phyloP scores from a whole-genome alignment of 2,113 vertebrate genomes.

The Platichthys stellatus region DNA sequence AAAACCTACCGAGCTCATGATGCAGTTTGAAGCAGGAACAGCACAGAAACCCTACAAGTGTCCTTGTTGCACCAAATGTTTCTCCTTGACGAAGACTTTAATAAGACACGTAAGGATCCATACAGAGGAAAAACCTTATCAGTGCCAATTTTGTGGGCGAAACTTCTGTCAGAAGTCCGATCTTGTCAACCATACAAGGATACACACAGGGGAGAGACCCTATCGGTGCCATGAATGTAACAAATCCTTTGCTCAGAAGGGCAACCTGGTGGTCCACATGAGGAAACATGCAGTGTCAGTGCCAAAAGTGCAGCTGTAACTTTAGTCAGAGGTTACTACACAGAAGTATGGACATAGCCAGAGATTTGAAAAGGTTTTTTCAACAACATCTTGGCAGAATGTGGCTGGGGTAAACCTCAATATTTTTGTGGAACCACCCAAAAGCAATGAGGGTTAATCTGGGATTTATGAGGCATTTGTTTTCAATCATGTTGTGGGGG shows the following conservation, averaged over 20 bases:
- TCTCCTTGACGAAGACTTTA: constrained; percentile 51
- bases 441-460: not conserved
- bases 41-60: constrained; percentile 49
- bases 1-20: not conserved
- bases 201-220: constrained; percentile 28
- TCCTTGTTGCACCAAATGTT: constrained; percentile 43
- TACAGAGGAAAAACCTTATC: constrained; percentile 30
- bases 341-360: too few species aligned
- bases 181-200: constrained; percentile 43
- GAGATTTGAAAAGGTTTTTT: too few species aligned
- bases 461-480: not conserved
- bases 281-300: constrained; percentile 30
- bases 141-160: constrained; percentile 37
- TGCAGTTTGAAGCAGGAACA: constrained; percentile 26
- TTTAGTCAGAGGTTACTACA: constrained; percentile 3
- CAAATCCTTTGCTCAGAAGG: constrained; percentile 44
- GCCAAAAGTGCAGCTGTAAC: constrained; percentile 11
- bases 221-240: constrained; percentile 32
- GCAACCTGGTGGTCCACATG: constrained; percentile 48
- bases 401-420: not conserved
- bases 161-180: constrained; percentile 57
- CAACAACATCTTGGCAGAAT: too few species aligned
- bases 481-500: too few species aligned
- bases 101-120: constrained; percentile 46
- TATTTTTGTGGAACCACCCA: not conserved